These are phyloP conservation scores for Tangara arthus DNA, from an alignment of 2,797 vertebrate genomes.

Conservation along the genomic window DNA sequence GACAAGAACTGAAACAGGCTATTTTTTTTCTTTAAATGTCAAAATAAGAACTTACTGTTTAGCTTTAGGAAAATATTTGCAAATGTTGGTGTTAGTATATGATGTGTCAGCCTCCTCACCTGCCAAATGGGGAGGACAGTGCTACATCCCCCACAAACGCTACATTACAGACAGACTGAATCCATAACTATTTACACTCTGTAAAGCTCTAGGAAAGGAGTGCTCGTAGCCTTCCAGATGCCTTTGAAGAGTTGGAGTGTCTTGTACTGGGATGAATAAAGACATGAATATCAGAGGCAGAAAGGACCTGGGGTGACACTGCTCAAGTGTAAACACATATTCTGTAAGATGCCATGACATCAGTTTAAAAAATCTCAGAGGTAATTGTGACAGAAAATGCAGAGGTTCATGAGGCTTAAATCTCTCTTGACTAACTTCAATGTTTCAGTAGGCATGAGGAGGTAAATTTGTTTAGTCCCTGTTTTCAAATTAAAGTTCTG, in stretches of 20 bases:
- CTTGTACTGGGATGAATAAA: background rate
- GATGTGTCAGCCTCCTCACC: slow-evolving; percentile 46
- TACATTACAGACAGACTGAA: background rate
- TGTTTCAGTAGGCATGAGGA: background rate
- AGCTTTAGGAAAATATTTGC: slow-evolving; percentile 56
- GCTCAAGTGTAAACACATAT: background rate
- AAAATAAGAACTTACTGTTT: slow-evolving; percentile 17
- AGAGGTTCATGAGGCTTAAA: background rate
- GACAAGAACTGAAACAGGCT: background rate
- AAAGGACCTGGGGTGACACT: background rate
- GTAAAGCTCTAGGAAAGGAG: background rate
- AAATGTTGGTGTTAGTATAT: slow-evolving; percentile 42
- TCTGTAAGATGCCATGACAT: background rate
- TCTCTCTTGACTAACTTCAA: background rate
- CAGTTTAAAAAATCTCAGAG: background rate
- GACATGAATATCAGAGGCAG: background rate
- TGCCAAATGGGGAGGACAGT: slow-evolving; percentile 42
- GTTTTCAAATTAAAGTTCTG: background rate
- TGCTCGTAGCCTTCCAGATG: background rate
- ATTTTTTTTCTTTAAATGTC: background rate
- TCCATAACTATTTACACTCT: background rate
- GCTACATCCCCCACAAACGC: background rate
- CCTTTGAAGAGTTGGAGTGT: background rate
- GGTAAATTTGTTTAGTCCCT: background rate
- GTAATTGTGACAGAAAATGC: background rate